Evolutionary conservation across 2,797 vertebrate species (phyloP), one percentile per base, ranked within the genome.

Genomic region (Gymnoscopelus microlampas): DNA sequence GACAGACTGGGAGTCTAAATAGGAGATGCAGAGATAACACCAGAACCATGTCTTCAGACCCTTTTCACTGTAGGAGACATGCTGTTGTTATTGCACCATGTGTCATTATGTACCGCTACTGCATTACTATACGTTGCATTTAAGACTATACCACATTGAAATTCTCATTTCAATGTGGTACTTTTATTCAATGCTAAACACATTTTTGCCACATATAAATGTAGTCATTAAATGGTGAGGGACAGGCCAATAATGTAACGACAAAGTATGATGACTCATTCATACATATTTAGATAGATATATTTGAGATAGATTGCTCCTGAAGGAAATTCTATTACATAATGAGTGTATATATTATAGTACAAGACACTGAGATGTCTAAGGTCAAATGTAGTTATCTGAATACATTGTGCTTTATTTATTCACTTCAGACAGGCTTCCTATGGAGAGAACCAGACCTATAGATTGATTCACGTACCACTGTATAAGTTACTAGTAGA

Each of bases 271-370:
- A 9, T 29, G 72, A 29, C 53, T 49, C 24, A 62, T 47, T 65
- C 68, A 83, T 85, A 68, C 70, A 77, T 80, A 85, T 85, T 77
- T 35, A 83, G 5, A 35, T 5, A 35, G 32, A 5, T 35, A 35
- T 1, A 35, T 35, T 44, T 44, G 7, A 44, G 39, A 44, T 44
- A 10, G 39, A 44, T 44, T 35, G 32, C 7, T 7, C 32, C 32
- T 35, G 32, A 35, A 44, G 39, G 39, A 44, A 44, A 44, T 9
- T 8, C 39, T 7, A 44, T 10, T 9, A 44, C 39, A 44, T 35
- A 35, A 35, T 69, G 29, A 60, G 71, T 63, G 47, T 1, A 3
- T 26, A 14, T 55, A 79, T 80, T 53, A 71, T 15, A 54, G 56
- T 68, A 79, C 66, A 56, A 63, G 60, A 55, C 26, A 62, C 24